Percentiles rank a stretch among this genome's conserved stretches.
Evolutionary conservation across 2,888 invertebrate genomes (phyloP).

Genomic region (Calliopum simillimum): DNA sequence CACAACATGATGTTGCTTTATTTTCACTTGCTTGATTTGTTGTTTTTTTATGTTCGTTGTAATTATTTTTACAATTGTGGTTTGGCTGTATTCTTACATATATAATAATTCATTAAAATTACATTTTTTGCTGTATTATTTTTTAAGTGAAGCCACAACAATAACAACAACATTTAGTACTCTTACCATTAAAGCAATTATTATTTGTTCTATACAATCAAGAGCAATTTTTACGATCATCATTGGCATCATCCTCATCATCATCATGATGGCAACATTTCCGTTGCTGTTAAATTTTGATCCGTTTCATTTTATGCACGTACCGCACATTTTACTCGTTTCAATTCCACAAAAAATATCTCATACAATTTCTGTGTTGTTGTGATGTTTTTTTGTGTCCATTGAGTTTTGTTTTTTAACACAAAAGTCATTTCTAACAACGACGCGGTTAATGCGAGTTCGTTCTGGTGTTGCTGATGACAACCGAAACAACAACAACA

Average conservation of each 20-base stretch:
- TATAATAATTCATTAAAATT: constrained; percentile 58
- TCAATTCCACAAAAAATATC: too few species aligned
- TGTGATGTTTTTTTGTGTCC: neutral
- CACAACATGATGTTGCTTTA: too few species aligned
- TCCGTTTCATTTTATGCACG: neutral
- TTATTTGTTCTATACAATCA: neutral
- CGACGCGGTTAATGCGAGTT: constrained; percentile 25
- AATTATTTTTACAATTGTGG: constrained; percentile 1
- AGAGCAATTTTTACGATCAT: neutral
- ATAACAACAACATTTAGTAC: too few species aligned
- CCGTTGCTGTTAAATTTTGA: neutral
- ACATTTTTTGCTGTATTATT: constrained; percentile 27
- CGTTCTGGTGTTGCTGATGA: neutral
- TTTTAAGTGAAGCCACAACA: too few species aligned
- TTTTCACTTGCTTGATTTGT: neutral
- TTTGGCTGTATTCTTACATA: constrained; percentile 49
- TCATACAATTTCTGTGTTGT: neutral
- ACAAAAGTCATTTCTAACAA: constrained; percentile 28
- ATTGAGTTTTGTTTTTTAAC: neutral
- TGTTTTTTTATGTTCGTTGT: constrained; percentile 3
- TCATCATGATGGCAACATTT: neutral
- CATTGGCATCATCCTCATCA: neutral
- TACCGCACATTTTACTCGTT: constrained; percentile 8
- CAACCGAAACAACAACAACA: neutral
- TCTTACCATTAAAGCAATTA: too few species aligned